phyloP scores from a whole-genome alignment of 1,140 invertebrate genomes.

The Drosophila sechellia region DNA sequence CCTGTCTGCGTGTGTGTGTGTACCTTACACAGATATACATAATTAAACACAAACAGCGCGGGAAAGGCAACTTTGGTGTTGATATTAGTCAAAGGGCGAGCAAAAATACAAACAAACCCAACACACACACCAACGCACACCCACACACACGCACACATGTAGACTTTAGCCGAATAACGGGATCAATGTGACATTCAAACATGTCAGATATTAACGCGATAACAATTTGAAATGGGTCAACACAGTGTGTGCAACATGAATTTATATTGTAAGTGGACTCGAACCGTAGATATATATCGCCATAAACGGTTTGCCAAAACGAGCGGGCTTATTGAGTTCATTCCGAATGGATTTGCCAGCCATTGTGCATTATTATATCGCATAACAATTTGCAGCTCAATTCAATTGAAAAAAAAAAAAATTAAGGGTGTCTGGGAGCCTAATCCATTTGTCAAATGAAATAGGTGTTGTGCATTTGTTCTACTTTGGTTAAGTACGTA shows the following conservation, averaged over 20 bases:
- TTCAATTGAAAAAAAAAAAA: conserved; percentile 1
- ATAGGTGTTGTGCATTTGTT: not conserved
- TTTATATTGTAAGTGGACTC: conserved; percentile 40
- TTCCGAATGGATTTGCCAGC: not conserved
- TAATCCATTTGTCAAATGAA: not conserved
- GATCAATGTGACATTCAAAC: conserved; percentile 67
- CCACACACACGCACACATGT: not conserved
- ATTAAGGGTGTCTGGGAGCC: not conserved
- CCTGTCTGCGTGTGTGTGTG: not conserved
- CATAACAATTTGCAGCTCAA: conserved; percentile 3
- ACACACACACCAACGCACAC: not conserved
- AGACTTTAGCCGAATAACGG: conserved; percentile 41
- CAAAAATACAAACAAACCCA: conserved; percentile 33
- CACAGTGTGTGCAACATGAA: conserved; percentile 21
- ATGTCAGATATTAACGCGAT: conserved; percentile 57
- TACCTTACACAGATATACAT: conserved; percentile 50
- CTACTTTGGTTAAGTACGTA: no score
- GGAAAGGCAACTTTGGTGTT: conserved; percentile 24
- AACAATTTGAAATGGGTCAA: conserved; percentile 63
- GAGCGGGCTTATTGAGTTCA: not conserved
- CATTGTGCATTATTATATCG: conserved; percentile 4
- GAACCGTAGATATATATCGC: conserved; percentile 16
- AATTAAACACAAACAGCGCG: conserved; percentile 74
- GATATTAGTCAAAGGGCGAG: conserved; percentile 40
- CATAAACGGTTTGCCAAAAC: conserved; percentile 2